Evolutionary conservation across 2,113 vertebrate genomes (phyloP).

Genomic region (Chloebia gouldiae): DNA sequence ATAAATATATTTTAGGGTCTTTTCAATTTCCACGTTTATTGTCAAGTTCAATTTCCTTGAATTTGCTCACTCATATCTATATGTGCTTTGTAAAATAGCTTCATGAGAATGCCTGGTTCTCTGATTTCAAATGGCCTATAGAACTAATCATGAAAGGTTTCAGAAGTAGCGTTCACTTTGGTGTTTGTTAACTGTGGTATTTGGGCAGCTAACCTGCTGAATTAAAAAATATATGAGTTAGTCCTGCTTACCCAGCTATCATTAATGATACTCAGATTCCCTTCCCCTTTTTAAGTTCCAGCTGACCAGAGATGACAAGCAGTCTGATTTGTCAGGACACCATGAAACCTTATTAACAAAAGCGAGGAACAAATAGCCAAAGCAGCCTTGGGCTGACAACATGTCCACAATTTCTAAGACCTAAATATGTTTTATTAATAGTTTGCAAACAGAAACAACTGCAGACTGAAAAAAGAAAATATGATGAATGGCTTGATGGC

Average conservation of each 20-base stretch:
- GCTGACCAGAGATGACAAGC: neutral
- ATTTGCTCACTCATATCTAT: neutral
- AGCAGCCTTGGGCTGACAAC: neutral
- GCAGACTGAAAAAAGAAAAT: neutral
- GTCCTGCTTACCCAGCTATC: neutral
- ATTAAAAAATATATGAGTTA: neutral
- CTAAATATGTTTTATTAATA: neutral
- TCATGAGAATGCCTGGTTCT: neutral
- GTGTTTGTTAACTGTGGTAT: neutral
- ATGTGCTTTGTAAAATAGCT: slow-evolving; percentile 24
- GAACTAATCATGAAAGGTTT: neutral
- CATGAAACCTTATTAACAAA: neutral
- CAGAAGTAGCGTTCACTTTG: neutral
- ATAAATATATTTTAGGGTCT: neutral
- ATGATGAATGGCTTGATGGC: neutral
- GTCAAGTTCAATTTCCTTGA: neutral
- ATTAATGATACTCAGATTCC: neutral
- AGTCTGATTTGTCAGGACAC: neutral
- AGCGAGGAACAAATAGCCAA: neutral
- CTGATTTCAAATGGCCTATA: neutral
- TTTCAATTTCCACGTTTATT: slow-evolving; percentile 15
- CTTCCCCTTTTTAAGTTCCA: neutral
- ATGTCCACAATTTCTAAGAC: neutral
- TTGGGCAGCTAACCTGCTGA: neutral
- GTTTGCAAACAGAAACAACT: neutral